Percentiles rank a stretch among this genome's conserved stretches.
phyloP scores from a whole-genome alignment of 2,888 invertebrate species.

The Eumerus sabulonum region DNA sequence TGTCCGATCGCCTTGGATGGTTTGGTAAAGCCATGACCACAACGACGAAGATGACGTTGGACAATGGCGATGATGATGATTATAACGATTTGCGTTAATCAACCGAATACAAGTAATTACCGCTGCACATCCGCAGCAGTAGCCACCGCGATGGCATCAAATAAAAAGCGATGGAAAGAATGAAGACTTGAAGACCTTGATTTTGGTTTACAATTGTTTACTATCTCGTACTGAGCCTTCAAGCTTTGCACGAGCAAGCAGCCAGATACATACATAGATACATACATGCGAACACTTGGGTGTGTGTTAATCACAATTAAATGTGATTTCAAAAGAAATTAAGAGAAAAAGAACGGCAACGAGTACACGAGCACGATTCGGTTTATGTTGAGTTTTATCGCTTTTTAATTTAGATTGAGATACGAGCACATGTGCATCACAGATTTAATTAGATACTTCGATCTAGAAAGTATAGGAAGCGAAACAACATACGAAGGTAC shows the following conservation, averaged over 20 bases:
- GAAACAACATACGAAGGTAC: background rate
- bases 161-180: conserved; percentile 60
- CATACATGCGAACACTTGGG: conserved; percentile 11
- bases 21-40: conserved; percentile 7
- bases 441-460: conserved; percentile 42
- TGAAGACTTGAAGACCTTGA: conserved; percentile 54
- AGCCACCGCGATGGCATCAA: conserved; percentile 12
- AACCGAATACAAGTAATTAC: conserved; percentile 64
- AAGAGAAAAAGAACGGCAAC: conserved; percentile 7
- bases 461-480: too few species aligned
- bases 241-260: background rate
- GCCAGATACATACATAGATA: background rate
- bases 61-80: conserved; percentile 46
- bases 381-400: background rate
- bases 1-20: background rate
- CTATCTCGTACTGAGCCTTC: conserved; percentile 12
- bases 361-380: conserved; percentile 36
- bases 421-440: conserved; percentile 18
- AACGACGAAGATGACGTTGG: conserved; percentile 28
- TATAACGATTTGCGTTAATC: conserved; percentile 66
- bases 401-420: conserved; percentile 10
- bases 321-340: conserved; percentile 59
- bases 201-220: conserved; percentile 64
- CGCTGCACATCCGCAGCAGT: conserved; percentile 55
- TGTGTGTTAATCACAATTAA: conserved; percentile 65